These are phyloP conservation scores for Barnardius zonarius DNA, from an alignment of 2,113 vertebrate genomes.

Conservation along the genomic window DNA sequence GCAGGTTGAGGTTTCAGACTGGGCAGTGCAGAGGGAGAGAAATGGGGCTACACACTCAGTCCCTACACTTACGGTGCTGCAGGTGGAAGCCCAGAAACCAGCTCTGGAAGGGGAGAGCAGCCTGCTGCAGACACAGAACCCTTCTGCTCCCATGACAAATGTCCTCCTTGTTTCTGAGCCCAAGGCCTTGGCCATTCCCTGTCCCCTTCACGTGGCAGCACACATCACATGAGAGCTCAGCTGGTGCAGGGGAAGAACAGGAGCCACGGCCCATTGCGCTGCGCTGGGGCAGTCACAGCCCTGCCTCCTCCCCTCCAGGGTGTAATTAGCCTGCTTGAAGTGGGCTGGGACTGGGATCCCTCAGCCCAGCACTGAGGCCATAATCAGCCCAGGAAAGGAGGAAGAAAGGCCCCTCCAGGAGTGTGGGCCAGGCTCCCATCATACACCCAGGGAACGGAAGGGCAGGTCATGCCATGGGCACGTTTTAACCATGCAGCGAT, in stretches of 20 bases:
- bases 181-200: not conserved
- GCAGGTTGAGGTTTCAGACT: accelerated
- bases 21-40: not conserved
- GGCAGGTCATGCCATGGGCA: slow-evolving; percentile 50
- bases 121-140: slow-evolving; percentile 11
- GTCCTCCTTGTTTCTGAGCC: not conserved
- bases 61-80: not conserved
- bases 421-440: slow-evolving; percentile 24
- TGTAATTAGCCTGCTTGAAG: slow-evolving; percentile 59
- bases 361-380: slow-evolving; percentile 23
- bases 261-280: not conserved
- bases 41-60: not conserved
- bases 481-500: not conserved
- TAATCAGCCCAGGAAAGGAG: slow-evolving; percentile 1
- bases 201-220: not conserved
- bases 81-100: not conserved
- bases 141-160: slow-evolving; percentile 15
- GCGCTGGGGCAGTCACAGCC: not conserved
- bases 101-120: slow-evolving; percentile 8
- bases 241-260: not conserved
- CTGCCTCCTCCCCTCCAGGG: slow-evolving; percentile 10
- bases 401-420: slow-evolving; percentile 51
- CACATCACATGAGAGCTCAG: not conserved
- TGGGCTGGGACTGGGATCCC: slow-evolving; percentile 41
- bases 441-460: slow-evolving; percentile 28